phyloP scores from a whole-genome alignment of 2,797 vertebrate genomes.

The Anabacerthia variegaticeps region DNA sequence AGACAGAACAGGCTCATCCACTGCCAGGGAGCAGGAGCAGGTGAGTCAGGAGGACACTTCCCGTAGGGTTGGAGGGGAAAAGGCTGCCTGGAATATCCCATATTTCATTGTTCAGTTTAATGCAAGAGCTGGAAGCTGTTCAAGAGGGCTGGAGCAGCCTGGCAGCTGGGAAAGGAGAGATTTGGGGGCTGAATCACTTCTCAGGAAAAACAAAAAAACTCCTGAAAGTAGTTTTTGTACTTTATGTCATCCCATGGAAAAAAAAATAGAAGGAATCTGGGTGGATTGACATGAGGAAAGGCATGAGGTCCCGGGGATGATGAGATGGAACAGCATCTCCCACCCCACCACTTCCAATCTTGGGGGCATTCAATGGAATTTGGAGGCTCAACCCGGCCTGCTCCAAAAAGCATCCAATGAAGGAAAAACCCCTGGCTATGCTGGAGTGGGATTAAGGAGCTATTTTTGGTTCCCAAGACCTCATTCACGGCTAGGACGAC shows the following conservation, averaged over 20 bases:
- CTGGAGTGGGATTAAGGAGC: not conserved
- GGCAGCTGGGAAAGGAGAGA: not conserved
- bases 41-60: not conserved
- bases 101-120: accelerated
- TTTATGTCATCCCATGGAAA: not conserved
- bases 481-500: not conserved
- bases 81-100: not conserved
- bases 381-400: not conserved
- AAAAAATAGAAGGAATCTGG: not conserved
- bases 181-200: not conserved
- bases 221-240: not conserved
- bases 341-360: accelerated
- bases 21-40: not conserved
- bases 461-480: not conserved
- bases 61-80: not conserved
- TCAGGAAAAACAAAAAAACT: not conserved
- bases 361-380: accelerated
- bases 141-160: not conserved
- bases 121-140: conserved; percentile 1
- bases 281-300: not conserved
- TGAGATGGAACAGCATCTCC: not conserved
- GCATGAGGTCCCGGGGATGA: not conserved
- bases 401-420: not conserved
- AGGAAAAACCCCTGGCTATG: not conserved
- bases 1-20: not conserved